phyloP scores from a whole-genome alignment of 2,888 invertebrate species.

The Rhodophaea formosa region DNA sequence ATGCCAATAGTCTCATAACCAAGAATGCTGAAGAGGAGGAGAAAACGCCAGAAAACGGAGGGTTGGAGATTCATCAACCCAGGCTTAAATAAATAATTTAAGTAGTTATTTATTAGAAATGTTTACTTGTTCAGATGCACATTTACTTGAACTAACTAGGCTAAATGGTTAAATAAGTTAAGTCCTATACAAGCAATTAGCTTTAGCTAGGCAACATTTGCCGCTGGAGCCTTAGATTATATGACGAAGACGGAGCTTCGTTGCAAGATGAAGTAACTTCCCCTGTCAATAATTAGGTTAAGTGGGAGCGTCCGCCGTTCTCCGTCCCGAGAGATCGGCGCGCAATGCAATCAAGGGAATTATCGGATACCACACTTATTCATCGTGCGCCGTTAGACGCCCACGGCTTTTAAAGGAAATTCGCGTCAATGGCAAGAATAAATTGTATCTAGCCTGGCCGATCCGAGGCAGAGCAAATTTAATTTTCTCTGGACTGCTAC shows the following conservation, averaged over 20 bases:
- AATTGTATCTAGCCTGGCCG: not conserved
- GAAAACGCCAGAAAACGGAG: too few species aligned
- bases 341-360: slow-evolving; percentile 30
- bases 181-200: not conserved
- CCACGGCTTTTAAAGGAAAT: slow-evolving; percentile 5
- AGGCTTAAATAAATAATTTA: too few species aligned
- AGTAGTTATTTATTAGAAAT: too few species aligned
- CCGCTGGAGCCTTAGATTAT: too few species aligned
- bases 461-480: too few species aligned
- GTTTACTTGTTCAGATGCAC: too few species aligned
- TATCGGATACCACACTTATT: slow-evolving; percentile 24
- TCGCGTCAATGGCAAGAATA: not conserved
- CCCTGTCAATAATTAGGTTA: slow-evolving; percentile 31
- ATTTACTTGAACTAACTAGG: not conserved
- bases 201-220: slow-evolving; percentile 12
- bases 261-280: slow-evolving; percentile 25
- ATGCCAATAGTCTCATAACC: too few species aligned
- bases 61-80: too few species aligned
- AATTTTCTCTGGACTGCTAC: too few species aligned
- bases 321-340: slow-evolving; percentile 19
- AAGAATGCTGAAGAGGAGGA: too few species aligned
- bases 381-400: slow-evolving; percentile 12
- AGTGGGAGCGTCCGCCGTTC: slow-evolving; percentile 29
- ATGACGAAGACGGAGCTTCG: slow-evolving; percentile 18
- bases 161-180: not conserved